A percentile compares a stretch with the other conserved stretches of the same genome.
These are phyloP conservation scores for Yponomeuta plumbellus DNA, from an alignment of 2,888 invertebrate genomes.

Conservation along the genomic window DNA sequence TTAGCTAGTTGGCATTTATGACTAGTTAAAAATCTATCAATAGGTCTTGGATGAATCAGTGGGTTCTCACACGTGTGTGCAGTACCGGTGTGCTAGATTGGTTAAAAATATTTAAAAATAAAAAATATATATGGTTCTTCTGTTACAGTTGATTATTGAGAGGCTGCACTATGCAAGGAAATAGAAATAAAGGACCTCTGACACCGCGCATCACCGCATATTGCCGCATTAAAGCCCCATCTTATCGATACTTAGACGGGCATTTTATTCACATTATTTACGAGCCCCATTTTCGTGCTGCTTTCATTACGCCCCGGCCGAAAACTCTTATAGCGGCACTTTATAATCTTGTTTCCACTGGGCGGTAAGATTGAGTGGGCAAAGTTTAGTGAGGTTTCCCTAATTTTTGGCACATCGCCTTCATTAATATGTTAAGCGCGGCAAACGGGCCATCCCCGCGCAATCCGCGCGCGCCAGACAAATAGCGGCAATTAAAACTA, in stretches of 20 bases:
- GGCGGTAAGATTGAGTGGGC: slow-evolving; percentile 9
- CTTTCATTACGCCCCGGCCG: slow-evolving; percentile 45
- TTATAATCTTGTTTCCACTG: slow-evolving; percentile 19
- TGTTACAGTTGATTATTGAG: slow-evolving; percentile 32
- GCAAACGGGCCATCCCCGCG: slow-evolving; percentile 32
- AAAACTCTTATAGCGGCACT: slow-evolving; percentile 28
- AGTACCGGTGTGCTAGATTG: too few species aligned
- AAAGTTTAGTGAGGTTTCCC: slow-evolving; percentile 14
- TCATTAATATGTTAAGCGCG: slow-evolving; percentile 40
- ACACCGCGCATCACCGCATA: slow-evolving; percentile 26
- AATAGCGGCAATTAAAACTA: slow-evolving; percentile 55
- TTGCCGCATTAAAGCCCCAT: slow-evolving; percentile 26
- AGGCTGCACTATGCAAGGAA: slow-evolving; percentile 38
- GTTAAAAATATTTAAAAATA: too few species aligned
- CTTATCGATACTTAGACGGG: slow-evolving; percentile 55
- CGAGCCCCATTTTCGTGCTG: slow-evolving; percentile 37
- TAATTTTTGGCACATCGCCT: slow-evolving; percentile 25
- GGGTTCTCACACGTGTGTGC: too few species aligned
- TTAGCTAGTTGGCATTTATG: too few species aligned
- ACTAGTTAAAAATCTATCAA: too few species aligned
- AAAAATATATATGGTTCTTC: slow-evolving; percentile 18
- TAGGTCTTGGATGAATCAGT: too few species aligned
- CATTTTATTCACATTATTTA: slow-evolving; percentile 49
- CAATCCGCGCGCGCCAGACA: slow-evolving; percentile 43
- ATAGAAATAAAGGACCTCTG: slow-evolving; percentile 41